Evolutionary conservation across 2,888 invertebrate genomes (phyloP).

Genomic region (Flabesymbios commensalis): DNA sequence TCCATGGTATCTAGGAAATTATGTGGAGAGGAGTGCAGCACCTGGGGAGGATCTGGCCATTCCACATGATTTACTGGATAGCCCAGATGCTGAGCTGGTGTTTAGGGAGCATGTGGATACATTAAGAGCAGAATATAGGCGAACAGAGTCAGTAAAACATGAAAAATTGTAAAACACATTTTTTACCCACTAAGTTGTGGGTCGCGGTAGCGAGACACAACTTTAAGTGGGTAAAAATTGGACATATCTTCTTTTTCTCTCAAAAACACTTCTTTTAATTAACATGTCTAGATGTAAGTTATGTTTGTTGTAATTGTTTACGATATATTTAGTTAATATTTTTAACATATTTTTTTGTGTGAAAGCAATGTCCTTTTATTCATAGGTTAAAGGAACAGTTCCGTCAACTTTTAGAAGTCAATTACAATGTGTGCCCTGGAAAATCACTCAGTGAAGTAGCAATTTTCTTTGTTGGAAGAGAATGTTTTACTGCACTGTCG

Average conservation of each 20-base stretch:
- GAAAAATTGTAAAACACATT: no score
- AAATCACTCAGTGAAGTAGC: slow-evolving; percentile 85
- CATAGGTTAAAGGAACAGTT: slow-evolving; percentile 94
- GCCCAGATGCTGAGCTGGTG: slow-evolving; percentile 87
- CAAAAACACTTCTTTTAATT: no score
- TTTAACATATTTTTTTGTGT: no score
- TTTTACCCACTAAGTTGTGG: no score
- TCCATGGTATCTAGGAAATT: slow-evolving; percentile 77
- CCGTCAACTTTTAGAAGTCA: slow-evolving; percentile 88
- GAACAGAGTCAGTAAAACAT: slow-evolving; percentile 78
- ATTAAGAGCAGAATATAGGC: slow-evolving; percentile 87
- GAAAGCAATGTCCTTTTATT: no score
- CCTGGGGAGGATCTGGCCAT: slow-evolving; percentile 75
- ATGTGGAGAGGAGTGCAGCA: slow-evolving; percentile 64
- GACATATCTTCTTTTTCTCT: no score
- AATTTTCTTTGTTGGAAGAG: slow-evolving; percentile 87
- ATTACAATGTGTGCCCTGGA: slow-evolving; percentile 94
- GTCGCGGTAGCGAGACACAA: no score
- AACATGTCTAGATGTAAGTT: no score
- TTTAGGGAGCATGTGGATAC: slow-evolving; percentile 90
- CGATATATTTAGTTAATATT: no score
- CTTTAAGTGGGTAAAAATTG: no score
- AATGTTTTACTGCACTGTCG: slow-evolving; percentile 88
- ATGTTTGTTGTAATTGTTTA: no score
- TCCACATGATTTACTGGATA: slow-evolving; percentile 88